phyloP scores from a whole-genome alignment of 2,888 invertebrate species.

The Platypus cylindrus region DNA sequence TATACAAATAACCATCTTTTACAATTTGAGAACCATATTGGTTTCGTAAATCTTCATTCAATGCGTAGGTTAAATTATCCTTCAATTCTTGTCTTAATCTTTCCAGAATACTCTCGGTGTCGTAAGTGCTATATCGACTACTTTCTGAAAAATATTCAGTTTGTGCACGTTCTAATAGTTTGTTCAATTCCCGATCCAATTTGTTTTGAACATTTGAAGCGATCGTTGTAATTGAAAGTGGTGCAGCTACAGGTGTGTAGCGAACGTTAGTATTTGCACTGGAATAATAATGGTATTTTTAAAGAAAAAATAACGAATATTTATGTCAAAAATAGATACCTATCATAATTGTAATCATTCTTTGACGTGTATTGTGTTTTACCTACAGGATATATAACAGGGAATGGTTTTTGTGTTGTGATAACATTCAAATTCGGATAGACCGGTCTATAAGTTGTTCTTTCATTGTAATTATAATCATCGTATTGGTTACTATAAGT shows the following conservation, averaged over 20 bases:
- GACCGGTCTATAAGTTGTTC: slow-evolving; percentile 13
- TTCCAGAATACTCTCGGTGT: slow-evolving; percentile 24
- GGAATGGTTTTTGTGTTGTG: slow-evolving; percentile 1
- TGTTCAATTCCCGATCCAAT: slow-evolving; percentile 24
- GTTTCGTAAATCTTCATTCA: slow-evolving; percentile 27
- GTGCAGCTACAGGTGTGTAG: slow-evolving; percentile 22
- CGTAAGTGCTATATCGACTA: slow-evolving; percentile 14
- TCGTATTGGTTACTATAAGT: too few relatives aligned
- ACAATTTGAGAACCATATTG: slow-evolving; percentile 29
- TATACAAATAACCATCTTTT: slow-evolving; percentile 25
- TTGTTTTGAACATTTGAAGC: slow-evolving; percentile 27
- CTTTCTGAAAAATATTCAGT: slow-evolving; percentile 21
- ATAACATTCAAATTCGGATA: slow-evolving; percentile 13
- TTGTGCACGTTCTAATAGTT: slow-evolving; percentile 23
- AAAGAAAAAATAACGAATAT: not conserved
- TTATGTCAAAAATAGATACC: not conserved
- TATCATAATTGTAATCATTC: not conserved
- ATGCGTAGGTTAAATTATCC: slow-evolving; percentile 25
- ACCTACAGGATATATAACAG: not conserved
- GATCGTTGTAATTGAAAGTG: slow-evolving; percentile 26
- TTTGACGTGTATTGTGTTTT: slow-evolving; percentile 1
- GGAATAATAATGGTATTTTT: not conserved
- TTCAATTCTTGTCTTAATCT: slow-evolving; percentile 26
- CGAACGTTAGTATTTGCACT: slow-evolving; percentile 7
- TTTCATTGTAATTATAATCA: slow-evolving; percentile 11